A percentile compares a stretch with the other conserved stretches of the same genome.
Conservation (phyloP, 2,113 vertebrate genomes). For the Vidua chalybeata region DNA sequence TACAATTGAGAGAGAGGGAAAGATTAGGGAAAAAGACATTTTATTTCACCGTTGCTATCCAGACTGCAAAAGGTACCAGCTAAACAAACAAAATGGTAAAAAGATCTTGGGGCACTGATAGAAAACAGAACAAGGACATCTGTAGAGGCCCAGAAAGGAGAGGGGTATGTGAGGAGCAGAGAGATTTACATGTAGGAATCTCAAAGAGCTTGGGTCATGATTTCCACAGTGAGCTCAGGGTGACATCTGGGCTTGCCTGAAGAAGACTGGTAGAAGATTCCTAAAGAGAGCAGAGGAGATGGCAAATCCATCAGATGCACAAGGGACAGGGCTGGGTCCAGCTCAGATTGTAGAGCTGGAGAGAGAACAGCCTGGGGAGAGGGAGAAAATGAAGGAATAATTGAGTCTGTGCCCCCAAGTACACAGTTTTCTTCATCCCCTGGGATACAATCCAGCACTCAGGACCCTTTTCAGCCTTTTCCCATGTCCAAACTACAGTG, state of each 20-base stretch:
- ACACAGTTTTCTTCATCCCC: neutral
- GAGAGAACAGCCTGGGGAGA: neutral
- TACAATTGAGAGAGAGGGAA: neutral
- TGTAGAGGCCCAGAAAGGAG: neutral
- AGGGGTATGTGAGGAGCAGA: neutral
- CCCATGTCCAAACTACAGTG: neutral
- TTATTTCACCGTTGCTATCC: neutral
- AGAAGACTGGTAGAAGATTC: neutral
- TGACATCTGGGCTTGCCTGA: neutral
- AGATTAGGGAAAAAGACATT: neutral
- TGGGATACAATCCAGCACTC: neutral
- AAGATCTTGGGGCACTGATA: neutral
- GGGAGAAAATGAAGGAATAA: neutral
- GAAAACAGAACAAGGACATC: neutral
- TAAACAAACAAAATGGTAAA: neutral
- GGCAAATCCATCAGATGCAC: neutral
- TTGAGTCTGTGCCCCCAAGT: neutral
- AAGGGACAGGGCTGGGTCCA: neutral
- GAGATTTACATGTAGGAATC: neutral
- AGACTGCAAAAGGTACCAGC: neutral
- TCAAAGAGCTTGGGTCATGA: neutral
- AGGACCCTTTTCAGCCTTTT: neutral
- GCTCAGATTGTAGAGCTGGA: neutral
- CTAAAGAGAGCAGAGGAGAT: neutral
- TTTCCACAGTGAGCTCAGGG: neutral